Base-by-base conservation (phyloP, 2,797 vertebrate genomes). In the Nannoperca obscura region DNA sequence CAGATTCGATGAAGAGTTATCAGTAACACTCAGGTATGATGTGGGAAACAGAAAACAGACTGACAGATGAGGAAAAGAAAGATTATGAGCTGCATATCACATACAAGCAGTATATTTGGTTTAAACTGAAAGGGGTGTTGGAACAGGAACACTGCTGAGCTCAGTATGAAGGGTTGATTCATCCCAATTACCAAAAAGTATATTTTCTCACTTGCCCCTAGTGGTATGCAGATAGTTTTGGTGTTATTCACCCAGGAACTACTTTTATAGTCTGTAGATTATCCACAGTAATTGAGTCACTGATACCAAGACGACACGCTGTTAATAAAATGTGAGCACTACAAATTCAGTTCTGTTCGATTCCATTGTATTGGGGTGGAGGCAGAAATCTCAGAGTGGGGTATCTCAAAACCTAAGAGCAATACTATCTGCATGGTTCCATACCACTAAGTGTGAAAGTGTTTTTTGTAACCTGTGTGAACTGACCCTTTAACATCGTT, bases 1-100 rank as follows among this genome's bases (percentile, higher is more conserved):
- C 76, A 71, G 63, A 88, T 83, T 69, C 50, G 42, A 73, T 10
- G 42, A 38, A 22, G 66, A 83, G 73, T 81, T 88, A 59, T 78
- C 71, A 64, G 80, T 82, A 70, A 80, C 38, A 80, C 85, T 84
- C 86, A 85, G 85, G 86, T 91, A 86, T 74, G 70, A 83, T 82
- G 81, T 49, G 65, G 74, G 73, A 76, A 86, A 80, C 57, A 11
- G 54, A 75, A 81, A 83, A 54, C 72, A 69, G 63, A 75, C 54
- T 72, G 68, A 84, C 66, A 76, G 80, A 86, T 82, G 78, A 86
- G 83, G 75, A 78, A 76, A 70, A 77, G 62, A 65, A 59, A 76
- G 62, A 75, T 62, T 69, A 36, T 15, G 66, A 64, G 61, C 59
- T 44, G 53, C 72, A 49, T 60, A 71, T 83, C 53, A 59, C 72